A percentile compares a stretch with the other conserved stretches of the same genome.
These are phyloP conservation scores for Aspidiotus rigidus DNA, from an alignment of 2,888 invertebrate genomes.

Conservation along the genomic window DNA sequence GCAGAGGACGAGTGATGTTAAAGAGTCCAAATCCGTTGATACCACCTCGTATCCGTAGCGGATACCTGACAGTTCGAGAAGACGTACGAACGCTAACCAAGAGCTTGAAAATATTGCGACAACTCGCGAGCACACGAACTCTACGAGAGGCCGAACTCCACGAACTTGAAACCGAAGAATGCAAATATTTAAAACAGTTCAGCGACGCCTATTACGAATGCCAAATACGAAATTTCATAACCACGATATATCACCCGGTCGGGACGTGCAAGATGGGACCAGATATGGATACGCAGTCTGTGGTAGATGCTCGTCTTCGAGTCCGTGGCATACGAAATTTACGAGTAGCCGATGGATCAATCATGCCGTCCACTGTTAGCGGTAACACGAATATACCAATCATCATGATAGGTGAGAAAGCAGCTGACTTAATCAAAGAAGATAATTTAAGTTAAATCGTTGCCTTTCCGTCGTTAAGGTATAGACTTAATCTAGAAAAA, in stretches of 20 bases:
- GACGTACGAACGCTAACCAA: constrained; percentile 1
- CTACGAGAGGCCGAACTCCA: constrained; percentile 3
- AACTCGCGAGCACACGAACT: neutral
- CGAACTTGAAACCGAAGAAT: neutral
- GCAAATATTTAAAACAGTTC: neutral
- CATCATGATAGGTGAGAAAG: constrained; percentile 35
- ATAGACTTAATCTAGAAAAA: too few species aligned
- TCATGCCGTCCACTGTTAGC: constrained; percentile 32
- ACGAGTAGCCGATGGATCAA: constrained; percentile 32
- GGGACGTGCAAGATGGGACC: constrained; percentile 36
- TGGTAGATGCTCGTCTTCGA: constrained; percentile 21
- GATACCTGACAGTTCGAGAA: constrained; percentile 11
- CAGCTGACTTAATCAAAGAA: constrained; percentile 27
- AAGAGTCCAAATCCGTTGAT: constrained; percentile 1
- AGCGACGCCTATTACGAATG: constrained; percentile 29
- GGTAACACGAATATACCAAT: constrained; percentile 33
- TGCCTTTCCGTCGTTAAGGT: too few species aligned
- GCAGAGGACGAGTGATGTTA: constrained; percentile 18
- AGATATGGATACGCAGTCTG: constrained; percentile 13
- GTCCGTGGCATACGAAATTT: constrained; percentile 30
- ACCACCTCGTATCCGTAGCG: neutral
- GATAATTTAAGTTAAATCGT: neutral
- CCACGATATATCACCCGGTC: constrained; percentile 33
- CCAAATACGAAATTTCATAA: constrained; percentile 18
- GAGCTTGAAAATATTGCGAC: neutral